Evolutionary conservation across 1,140 invertebrate genomes (phyloP), one percentile per base, ranked within the genome.

Genomic region (Diabrotica undecimpunctata): DNA sequence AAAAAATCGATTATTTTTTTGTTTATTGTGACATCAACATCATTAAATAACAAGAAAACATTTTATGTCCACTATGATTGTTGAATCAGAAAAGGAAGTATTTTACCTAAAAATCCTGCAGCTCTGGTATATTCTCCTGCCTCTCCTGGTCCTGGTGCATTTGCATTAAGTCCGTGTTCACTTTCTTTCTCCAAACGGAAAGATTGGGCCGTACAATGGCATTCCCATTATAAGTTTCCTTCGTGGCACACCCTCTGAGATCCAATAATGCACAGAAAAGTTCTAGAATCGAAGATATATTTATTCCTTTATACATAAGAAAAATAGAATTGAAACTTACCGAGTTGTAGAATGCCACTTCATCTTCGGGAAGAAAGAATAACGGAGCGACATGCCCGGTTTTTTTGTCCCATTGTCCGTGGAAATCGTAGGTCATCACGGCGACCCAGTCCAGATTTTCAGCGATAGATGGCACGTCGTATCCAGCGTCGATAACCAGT

Each of bases 261-360:
- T 91, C 92, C 93, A 95, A 76, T 95, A 94, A 71, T 94, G 88
- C 13, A 96, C 88, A 0, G 93, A 89, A 76, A 86, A 96, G 75
- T 96, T 94, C 84, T 86, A 25, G 25, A 25, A 25, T 4, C 25
- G 4, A 4, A 25, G 1, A 25, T 25, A n/a, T 25, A 25, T 1
- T 25, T 25, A 2, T 25, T 2, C 25, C 25, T 25, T 1, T 25
- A 25, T 25, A 25, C 25, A 25, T 25, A 25, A 25, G 25, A 25
- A 25, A 25, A 25, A 25, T 1, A 25, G 1, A 25, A 4, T 12
- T 11, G 12, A 58, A 37, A 79, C 81, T 79, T 80, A 88, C 87
- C 58, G 85, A 81, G 80, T 88, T 88, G 63, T 86, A 88, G 67
- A 84, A 87, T 7, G 85, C 84, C 51, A 91, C 88, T 60, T 89